Base-by-base conservation (phyloP, 2,113 vertebrate species). In the Macroglossus sobrinus region DNA sequence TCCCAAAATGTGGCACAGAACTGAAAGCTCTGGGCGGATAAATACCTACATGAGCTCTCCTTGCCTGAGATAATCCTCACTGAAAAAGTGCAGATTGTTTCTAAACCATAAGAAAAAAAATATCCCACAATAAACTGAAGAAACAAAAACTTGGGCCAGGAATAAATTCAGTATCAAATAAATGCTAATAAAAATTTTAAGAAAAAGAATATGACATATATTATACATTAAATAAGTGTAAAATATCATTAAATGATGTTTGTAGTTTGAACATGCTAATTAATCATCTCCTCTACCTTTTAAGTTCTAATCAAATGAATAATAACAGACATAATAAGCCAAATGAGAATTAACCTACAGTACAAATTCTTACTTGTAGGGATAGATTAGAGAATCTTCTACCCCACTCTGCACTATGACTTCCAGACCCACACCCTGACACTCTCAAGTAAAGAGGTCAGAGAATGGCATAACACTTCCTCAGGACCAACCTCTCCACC, bases 291-390 rank as follows among this genome's bases (percentile, higher is more conserved):
- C 57, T 80, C 33, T 35, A 8, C 22, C 4, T 82, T 96, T 84
- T 22, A 66, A 89, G 43, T 75, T 89, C 47, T 89, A 26, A 74
- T 76, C 22, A 68, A 85, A 40, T 90, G 57, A 69, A 40, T 90
- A 63, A 69, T n/a, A 89, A 38, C 10, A 90, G 30, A 91, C 26
- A 50, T 12, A 89, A 76, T 18, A 50, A 91, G 55, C 89, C 61
- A 79, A 53, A 50, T 79, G 19, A 16, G 9, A 93, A 89, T 93
- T 85, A 80, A 76, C 24, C 63, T 68, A n/a, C 7, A 24, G 11
- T 53, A 38, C 45, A 30, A 78, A 22, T 47, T 14, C 21, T 66
- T 26, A 57, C 14, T 28, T 84, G 24, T 14, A 57, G 50, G 71
- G 33, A 3, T 38, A 22, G 5, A 40, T 57, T 82, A 59, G 5